Conservation (phyloP, 2,888 invertebrate species). For the Hetaerina titia region DNA sequence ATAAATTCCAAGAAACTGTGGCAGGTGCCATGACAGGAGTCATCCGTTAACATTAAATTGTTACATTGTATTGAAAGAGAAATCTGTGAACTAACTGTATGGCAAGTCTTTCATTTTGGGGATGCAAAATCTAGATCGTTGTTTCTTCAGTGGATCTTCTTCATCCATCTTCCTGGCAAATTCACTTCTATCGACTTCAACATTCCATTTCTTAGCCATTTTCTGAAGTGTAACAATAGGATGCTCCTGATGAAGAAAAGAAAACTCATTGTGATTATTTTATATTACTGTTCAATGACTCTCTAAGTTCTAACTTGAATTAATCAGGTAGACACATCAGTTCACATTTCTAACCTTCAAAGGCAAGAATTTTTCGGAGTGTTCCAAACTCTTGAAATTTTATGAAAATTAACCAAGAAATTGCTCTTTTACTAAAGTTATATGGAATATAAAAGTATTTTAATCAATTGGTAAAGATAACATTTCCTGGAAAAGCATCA, state of each 20-base stretch:
- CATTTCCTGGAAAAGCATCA: too few species aligned
- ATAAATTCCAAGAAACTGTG: too few species aligned
- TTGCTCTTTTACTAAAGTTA: background rate
- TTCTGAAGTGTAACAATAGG: conserved; percentile 39
- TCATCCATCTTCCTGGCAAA: conserved; percentile 76
- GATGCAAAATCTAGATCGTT: conserved; percentile 75
- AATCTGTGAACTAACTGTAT: conserved; percentile 73
- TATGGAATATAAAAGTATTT: too few species aligned
- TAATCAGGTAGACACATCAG: background rate
- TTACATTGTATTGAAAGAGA: too few species aligned
- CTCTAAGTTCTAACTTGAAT: background rate
- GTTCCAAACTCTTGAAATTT: background rate
- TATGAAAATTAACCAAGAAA: background rate
- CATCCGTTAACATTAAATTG: too few species aligned
- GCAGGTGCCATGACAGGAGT: too few species aligned
- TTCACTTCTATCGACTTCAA: conserved; percentile 70
- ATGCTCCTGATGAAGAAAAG: background rate
- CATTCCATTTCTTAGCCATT: conserved; percentile 64
- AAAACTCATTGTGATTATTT: too few species aligned
- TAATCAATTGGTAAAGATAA: too few species aligned
- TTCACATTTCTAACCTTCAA: background rate
- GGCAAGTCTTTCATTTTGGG: conserved; percentile 76
- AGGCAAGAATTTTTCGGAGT: background rate
- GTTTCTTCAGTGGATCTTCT: conserved; percentile 74
- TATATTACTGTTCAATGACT: background rate